phyloP scores from a whole-genome alignment of 2,113 vertebrate genomes.

The Pavo muticus region DNA sequence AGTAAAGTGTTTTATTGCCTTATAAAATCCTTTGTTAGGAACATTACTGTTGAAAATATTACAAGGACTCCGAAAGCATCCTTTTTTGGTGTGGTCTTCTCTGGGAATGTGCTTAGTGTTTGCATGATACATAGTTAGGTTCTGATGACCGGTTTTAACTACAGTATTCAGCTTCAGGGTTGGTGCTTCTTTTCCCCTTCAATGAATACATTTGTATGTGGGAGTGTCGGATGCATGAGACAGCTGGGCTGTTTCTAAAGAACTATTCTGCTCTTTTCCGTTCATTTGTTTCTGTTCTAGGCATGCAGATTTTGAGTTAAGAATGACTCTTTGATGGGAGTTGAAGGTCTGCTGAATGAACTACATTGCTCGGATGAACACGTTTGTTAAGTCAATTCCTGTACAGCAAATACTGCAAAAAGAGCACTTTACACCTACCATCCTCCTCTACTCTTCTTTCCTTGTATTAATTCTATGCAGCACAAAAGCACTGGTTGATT shows the following conservation, averaged over 20 bases:
- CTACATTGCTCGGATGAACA: slow-evolving; percentile 35
- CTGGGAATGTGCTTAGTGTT: background rate
- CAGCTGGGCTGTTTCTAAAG: slow-evolving; percentile 70
- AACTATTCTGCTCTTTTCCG: slow-evolving; percentile 67
- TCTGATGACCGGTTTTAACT: slow-evolving; percentile 22
- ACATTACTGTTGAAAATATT: background rate
- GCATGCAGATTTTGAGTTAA: slow-evolving; percentile 44
- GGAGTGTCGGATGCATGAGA: slow-evolving; percentile 36
- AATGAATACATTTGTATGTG: slow-evolving; percentile 56
- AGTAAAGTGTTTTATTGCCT: slow-evolving; percentile 26
- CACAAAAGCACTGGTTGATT: slow-evolving; percentile 63
- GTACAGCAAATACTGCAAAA: slow-evolving; percentile 49
- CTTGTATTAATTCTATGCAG: background rate
- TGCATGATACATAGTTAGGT: background rate
- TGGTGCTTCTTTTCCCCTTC: background rate
- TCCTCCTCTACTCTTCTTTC: background rate
- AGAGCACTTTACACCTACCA: slow-evolving; percentile 47
- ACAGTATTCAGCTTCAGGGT: slow-evolving; percentile 12
- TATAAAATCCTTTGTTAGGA: slow-evolving; percentile 40
- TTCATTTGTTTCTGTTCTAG: slow-evolving; percentile 54
- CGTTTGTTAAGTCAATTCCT: slow-evolving; percentile 62
- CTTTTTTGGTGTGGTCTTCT: slow-evolving; percentile 9
- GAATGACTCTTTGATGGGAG: slow-evolving; percentile 69
- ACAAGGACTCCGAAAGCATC: background rate
- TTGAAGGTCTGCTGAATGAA: slow-evolving; percentile 41